phyloP scores from a whole-genome alignment of 1,140 invertebrate genomes.

The Rhyacophila brunnea region DNA sequence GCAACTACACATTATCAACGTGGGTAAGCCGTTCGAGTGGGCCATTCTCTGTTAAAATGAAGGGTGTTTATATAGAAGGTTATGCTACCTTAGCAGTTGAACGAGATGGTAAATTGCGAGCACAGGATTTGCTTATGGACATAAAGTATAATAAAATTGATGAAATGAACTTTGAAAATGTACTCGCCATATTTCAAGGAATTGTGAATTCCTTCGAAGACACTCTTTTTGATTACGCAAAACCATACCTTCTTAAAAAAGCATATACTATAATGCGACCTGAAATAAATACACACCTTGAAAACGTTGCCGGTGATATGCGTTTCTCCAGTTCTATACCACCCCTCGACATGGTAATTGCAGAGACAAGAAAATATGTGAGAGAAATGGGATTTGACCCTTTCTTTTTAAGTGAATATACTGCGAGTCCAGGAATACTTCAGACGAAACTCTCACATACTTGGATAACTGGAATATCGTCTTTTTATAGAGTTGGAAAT shows the following conservation, averaged over 20 bases:
- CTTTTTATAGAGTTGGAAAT: conserved; percentile 78
- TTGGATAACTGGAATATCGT: conserved; percentile 74
- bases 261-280: conserved; percentile 67
- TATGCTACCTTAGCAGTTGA: conserved; percentile 68
- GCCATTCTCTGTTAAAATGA: conserved; percentile 73
- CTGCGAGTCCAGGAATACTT: conserved; percentile 66
- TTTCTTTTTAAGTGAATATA: conserved; percentile 67
- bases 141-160: conserved; percentile 73
- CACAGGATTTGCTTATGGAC: conserved; percentile 76
- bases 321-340: conserved; percentile 82
- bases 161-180: conserved; percentile 75
- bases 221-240: conserved; percentile 82
- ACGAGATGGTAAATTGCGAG: conserved; percentile 69
- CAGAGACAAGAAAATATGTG: conserved; percentile 69
- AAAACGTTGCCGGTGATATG: conserved; percentile 64
- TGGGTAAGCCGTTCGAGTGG: conserved; percentile 71
- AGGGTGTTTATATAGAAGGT: conserved; percentile 64
- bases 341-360: conserved; percentile 77
- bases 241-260: conserved; percentile 76
- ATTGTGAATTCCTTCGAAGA: conserved; percentile 75
- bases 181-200: conserved; percentile 72
- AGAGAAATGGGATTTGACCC: conserved; percentile 72
- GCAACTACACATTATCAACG: conserved; percentile 71
- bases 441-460: conserved; percentile 66
- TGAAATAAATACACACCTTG: conserved; percentile 66